Evolutionary conservation across 2,113 vertebrate genomes (phyloP).

Genomic region (Gallinago undulata): DNA sequence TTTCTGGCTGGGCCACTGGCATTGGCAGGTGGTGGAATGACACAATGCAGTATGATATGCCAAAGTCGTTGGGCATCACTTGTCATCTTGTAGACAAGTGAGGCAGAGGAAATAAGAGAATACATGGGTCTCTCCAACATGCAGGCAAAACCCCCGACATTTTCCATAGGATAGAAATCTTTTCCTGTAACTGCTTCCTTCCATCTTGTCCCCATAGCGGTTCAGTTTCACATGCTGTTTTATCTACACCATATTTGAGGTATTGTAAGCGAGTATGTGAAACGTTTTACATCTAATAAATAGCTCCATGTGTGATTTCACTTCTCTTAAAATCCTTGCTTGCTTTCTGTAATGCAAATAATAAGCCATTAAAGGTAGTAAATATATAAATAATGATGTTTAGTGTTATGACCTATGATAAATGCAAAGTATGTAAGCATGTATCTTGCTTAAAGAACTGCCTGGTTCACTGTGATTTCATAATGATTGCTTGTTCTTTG

Average conservation of each 20-base stretch:
- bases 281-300: neutral
- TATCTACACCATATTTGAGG: neutral
- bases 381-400: neutral
- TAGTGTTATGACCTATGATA: neutral
- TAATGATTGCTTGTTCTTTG: neutral
- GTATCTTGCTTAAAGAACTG: neutral
- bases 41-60: constrained; percentile 24
- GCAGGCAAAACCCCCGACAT: neutral
- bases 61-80: constrained; percentile 46
- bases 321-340: neutral
- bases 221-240: neutral
- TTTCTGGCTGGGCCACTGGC: constrained; percentile 29
- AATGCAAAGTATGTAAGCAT: neutral
- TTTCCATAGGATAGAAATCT: neutral
- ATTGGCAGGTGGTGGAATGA: constrained; percentile 35
- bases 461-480: neutral
- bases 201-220: neutral
- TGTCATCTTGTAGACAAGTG: constrained; percentile 2
- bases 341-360: neutral
- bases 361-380: neutral
- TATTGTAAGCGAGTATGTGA: neutral
- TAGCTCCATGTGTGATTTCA: neutral
- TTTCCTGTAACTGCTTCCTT: neutral
- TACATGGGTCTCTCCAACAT: neutral
- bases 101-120: constrained; percentile 6